Evolutionary conservation across 2,888 invertebrate genomes (phyloP).

Genomic region (Hirudinaria manillensis): DNA sequence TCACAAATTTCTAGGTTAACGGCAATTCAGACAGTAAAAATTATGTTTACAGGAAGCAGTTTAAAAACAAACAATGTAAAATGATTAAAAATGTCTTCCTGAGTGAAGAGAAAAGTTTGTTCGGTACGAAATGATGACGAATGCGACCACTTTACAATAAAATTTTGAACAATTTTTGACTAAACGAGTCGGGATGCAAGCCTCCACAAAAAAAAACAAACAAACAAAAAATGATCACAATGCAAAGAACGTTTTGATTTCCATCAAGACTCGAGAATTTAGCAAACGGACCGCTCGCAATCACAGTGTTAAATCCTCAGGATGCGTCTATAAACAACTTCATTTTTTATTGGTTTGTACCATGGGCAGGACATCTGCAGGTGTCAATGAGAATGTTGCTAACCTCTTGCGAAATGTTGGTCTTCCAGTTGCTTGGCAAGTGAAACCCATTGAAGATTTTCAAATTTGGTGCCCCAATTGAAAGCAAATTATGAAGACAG

Average conservation of each 20-base stretch:
- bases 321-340: no score
- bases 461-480: constrained; percentile 45
- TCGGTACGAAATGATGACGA: no score
- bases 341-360: no score
- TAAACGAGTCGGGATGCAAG: no score
- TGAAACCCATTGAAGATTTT: constrained; percentile 47
- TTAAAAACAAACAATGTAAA: constrained; percentile 16
- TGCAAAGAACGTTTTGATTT: no score
- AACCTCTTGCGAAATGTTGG: constrained; percentile 41
- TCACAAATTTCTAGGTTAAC: not conserved
- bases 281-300: no score
- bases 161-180: no score
- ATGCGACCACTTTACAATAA: no score
- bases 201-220: no score
- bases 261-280: no score
- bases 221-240: no score
- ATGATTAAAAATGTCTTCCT: constrained; percentile 5
- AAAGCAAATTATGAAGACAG: constrained; percentile 47
- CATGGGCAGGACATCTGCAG: constrained; percentile 47
- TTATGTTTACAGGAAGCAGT: not conserved
- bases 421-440: constrained; percentile 44
- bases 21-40: not conserved
- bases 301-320: no score
- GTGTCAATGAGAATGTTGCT: constrained; percentile 46
- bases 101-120: constrained; percentile 12